phyloP scores from a whole-genome alignment of 1,140 invertebrate species.

The Lineus longissimus region DNA sequence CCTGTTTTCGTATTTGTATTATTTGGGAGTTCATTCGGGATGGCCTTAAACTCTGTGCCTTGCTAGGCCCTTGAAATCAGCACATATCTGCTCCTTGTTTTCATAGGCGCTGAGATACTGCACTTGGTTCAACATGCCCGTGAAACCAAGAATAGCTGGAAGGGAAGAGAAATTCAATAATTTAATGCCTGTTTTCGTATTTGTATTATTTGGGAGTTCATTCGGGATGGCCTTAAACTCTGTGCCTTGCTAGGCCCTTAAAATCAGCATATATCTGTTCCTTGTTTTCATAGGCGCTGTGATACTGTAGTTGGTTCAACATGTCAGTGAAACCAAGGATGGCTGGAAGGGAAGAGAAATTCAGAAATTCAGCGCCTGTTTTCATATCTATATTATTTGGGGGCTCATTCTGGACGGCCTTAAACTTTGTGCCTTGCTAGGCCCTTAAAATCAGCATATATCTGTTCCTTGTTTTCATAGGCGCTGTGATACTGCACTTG shows the following conservation, averaged over 20 bases:
- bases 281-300: constrained; percentile 69
- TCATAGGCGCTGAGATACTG: constrained; percentile 91
- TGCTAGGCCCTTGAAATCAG: constrained; percentile 70
- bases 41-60: constrained; percentile 86
- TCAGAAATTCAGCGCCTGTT: constrained; percentile 60
- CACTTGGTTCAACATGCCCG: constrained; percentile 99
- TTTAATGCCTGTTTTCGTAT: constrained; percentile 75
- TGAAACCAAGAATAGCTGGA: constrained; percentile 95
- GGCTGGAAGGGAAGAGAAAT: constrained; percentile 62
- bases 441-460: constrained; percentile 57
- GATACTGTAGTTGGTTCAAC: constrained; percentile 99
- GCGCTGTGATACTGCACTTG: constrained; percentile 99
- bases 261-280: constrained; percentile 37
- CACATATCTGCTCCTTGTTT: constrained; percentile 24
- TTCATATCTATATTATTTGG: constrained; percentile 92
- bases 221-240: constrained; percentile 81
- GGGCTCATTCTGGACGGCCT: constrained; percentile 81
- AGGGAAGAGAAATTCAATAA: constrained; percentile 24
- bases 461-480: constrained; percentile 45
- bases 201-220: constrained; percentile 90
- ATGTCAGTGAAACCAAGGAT: constrained; percentile 99
- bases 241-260: constrained; percentile 82
- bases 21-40: constrained; percentile 86
- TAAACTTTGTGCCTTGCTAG: constrained; percentile 90
- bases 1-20: constrained; percentile 87